Evolutionary conservation across 2,888 invertebrate genomes (phyloP), one percentile per base, ranked within the genome.

Genomic region (Acronicta aceris): DNA sequence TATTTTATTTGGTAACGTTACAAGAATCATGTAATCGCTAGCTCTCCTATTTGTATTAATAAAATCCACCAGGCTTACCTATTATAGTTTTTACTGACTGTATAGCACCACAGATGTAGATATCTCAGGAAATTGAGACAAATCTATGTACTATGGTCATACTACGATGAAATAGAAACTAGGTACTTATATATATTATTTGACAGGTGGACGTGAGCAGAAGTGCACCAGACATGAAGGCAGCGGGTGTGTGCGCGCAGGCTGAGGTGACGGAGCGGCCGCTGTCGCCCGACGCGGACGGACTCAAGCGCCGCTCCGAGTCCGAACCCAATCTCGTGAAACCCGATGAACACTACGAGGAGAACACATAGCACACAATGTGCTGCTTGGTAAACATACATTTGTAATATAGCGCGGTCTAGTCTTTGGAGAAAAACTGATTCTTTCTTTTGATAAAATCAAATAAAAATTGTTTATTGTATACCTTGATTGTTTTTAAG

Each of bases 301-400:
- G 91, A 0, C 90, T 96, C 62, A 95, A 95, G 76, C 93, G 95
- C 42, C 93, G 96, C 66, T 95, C 96, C 4, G 96, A 96, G 82
- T 96, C 96, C 2, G 96, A 96, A 78, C 96, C 96, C 9, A 96
- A 95, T 74, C 89, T 96, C 43, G 95, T 91, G 51, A 95, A 92
- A 57, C 90, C 92, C 8, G 95, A 95, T 43, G 95, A 94, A 66
- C 89, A 83, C 49, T 86, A 86, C 77, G 92, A 91, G 33, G 90
- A 92, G 50, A 63, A 85, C 54, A 81, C 89, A 54, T 91, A 90
- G 81, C 84, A 70, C 51, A 48, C 50, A 30, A 17, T 74, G 58
- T 81, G 79, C 62, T 79, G 71, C 62, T 63, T 73, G 68, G 50
- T 74, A 61, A 68, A 54, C 60, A 65, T 68, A 46, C 66, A 61